Conservation (phyloP, 23 tunicate genomes). For the Clavelina lepadiformis region DNA sequence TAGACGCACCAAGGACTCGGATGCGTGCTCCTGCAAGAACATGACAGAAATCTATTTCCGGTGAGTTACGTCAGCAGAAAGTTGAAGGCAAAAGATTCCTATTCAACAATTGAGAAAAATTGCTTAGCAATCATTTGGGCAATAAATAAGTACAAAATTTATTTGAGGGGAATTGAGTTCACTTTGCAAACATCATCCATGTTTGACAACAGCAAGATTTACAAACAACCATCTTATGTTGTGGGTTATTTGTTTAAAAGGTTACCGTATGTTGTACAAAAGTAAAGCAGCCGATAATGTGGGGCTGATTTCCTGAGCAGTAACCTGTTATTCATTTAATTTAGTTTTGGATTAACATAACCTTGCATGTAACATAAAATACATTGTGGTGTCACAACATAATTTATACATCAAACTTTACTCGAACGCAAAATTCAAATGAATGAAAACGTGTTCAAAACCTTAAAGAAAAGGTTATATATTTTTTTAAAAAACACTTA, state of each 20-base stretch:
- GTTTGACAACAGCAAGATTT: not conserved
- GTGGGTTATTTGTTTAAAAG: slow-evolving; percentile 10
- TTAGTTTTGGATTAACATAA: too few species aligned
- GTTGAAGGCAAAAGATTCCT: slow-evolving; percentile 2
- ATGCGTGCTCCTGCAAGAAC: slow-evolving; percentile 9
- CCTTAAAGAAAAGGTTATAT: too few species aligned
- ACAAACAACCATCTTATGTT: slow-evolving; percentile 12
- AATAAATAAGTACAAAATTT: slow-evolving; percentile 5
- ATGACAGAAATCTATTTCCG: slow-evolving; percentile 5
- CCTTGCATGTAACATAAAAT: too few species aligned
- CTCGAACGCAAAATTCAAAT: too few species aligned
- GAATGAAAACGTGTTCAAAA: too few species aligned
- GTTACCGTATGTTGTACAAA: slow-evolving; percentile 11
- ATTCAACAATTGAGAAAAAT: slow-evolving; percentile 16
- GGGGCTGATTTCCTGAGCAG: slow-evolving; percentile 22
- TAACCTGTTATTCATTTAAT: too few species aligned
- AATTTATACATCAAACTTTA: too few species aligned
- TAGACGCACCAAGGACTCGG: slow-evolving; percentile 16
- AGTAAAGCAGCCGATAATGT: slow-evolving; percentile 11
- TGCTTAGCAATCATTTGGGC: slow-evolving; percentile 26
- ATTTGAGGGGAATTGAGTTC: slow-evolving; percentile 12
- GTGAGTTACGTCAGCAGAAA: slow-evolving; percentile 25
- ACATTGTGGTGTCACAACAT: too few species aligned
- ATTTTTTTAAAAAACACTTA: too few species aligned
- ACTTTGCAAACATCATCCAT: slow-evolving; percentile 22